A percentile compares a stretch with the other conserved stretches of the same genome.
phyloP scores from a whole-genome alignment of 2,888 invertebrate species.

The Lagria hirta region DNA sequence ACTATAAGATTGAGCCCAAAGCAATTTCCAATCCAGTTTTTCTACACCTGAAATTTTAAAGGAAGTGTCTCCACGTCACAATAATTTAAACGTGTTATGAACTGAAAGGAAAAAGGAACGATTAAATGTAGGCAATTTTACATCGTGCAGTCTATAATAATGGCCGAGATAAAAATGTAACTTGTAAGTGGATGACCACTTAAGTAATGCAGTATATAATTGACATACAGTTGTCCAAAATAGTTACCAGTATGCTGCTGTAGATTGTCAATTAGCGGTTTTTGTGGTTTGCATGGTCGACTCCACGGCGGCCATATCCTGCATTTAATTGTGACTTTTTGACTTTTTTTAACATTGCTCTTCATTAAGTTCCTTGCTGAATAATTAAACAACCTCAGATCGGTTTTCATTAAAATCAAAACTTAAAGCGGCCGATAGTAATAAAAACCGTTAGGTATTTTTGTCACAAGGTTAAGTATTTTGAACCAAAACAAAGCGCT shows the following conservation, averaged over 20 bases:
- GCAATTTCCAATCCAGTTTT: conserved; percentile 35
- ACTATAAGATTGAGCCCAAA: conserved; percentile 30
- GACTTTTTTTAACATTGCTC: conserved; percentile 11
- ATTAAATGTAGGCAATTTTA: conserved; percentile 2
- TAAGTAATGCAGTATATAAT: conserved; percentile 47
- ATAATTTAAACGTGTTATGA: conserved; percentile 2
- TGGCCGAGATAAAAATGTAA: conserved; percentile 38
- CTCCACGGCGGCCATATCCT: conserved; percentile 38
- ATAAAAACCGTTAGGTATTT: not conserved
- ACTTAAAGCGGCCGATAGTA: not conserved
- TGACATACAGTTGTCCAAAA: conserved; percentile 40
- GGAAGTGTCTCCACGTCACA: conserved; percentile 24
- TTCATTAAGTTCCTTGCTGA: conserved; percentile 20
- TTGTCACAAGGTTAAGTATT: too few species aligned
- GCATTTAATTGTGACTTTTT: conserved; percentile 39
- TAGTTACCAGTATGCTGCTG: conserved; percentile 17
- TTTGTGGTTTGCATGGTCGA: conserved; percentile 27
- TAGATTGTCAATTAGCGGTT: conserved; percentile 19
- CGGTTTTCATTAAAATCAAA: conserved; percentile 1
- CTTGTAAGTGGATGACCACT: conserved; percentile 44
- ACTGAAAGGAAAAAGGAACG: conserved; percentile 9
- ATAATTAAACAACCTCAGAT: conserved; percentile 4
- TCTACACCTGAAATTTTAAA: conserved; percentile 18
- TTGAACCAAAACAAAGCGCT: too few species aligned
- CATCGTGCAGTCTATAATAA: conserved; percentile 29